Base-by-base conservation (phyloP, 2,113 vertebrate genomes). In the Siphamia tubifer region DNA sequence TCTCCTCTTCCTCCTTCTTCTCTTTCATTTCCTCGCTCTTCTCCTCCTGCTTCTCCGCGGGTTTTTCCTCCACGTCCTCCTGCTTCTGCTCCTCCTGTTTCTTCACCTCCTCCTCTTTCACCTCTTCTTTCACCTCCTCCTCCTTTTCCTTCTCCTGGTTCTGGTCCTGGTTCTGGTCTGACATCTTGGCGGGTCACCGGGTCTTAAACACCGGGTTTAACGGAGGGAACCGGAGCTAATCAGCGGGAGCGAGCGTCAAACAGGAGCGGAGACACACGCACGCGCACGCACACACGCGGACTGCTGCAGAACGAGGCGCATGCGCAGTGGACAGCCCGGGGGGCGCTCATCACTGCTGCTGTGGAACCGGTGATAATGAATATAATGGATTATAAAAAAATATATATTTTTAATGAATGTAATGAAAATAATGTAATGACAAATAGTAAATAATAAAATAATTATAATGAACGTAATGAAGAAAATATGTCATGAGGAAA, bases 71-170 rank as follows among this genome's bases (percentile, higher is more conserved):
- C n/a, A n/a, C n/a, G n/a, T n/a, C n/a, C n/a, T n/a, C n/a, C n/a
- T n/a, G n/a, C 0, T 36, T 9, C 2, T 42, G 13, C 1, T 73
- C 82, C 66, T 93, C 79, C 27, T 91, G 83, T 5, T 87, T 75
- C 74, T 94, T 94, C 71, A 92, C 86, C 13, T 91, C 88, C 87
- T 93, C 20, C 57, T 72, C 19, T 24, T 38, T 28, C 3, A 23
- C 31, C 4, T 15, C 23, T 35, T 25, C 17, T 9, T 42, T 10
- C 20, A 8, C 19, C 1, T 24, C 35, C 13, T 5, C 6, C 8
- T 51, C 35, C 10, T 31, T 35, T 1, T 35, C 24, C n/a, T 0
- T 2, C 21, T 25, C 25, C 17, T 16, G 15, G 4, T 61, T 39
- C 27, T 24, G 6, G 0, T 55, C 45, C 20, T 0, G 17, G 4